These are phyloP conservation scores for Aphodius granarius DNA, from an alignment of 2,888 invertebrate genomes.

Conservation along the genomic window DNA sequence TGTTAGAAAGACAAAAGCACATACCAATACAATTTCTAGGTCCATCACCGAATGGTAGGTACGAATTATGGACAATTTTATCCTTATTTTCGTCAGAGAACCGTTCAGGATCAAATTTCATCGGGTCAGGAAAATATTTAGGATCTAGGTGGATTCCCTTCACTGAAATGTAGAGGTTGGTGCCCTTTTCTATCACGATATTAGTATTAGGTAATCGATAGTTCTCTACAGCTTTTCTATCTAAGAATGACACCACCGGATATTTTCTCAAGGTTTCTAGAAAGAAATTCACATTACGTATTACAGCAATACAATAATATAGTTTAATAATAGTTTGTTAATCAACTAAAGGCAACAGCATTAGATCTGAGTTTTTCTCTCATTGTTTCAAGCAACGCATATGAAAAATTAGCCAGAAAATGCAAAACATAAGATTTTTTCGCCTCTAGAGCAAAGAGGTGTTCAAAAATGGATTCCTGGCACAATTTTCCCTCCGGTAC, in stretches of 20 bases:
- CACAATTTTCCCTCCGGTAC: no score
- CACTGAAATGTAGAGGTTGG: conserved; percentile 7
- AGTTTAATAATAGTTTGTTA: not conserved
- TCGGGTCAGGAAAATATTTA: conserved; percentile 19
- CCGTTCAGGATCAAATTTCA: conserved; percentile 21
- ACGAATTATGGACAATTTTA: not conserved
- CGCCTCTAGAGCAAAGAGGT: no score
- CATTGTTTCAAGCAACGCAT: no score
- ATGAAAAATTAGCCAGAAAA: no score
- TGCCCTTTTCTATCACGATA: conserved; percentile 14
- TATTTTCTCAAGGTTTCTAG: conserved; percentile 24
- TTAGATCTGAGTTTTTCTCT: no score
- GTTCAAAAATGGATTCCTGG: no score
- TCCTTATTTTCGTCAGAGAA: conserved; percentile 17
- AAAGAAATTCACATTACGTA: not conserved
- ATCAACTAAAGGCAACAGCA: no score
- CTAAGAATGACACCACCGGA: conserved; percentile 18
- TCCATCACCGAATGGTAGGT: conserved; percentile 21
- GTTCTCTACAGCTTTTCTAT: not conserved
- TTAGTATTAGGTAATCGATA: conserved; percentile 18
- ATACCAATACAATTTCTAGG: conserved; percentile 21
- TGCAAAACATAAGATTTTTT: no score
- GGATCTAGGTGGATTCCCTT: conserved; percentile 16
- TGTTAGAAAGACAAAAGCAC: no score
- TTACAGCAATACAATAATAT: no score